Percentiles rank a stretch among this genome's conserved stretches.
phyloP scores from a whole-genome alignment of 2,797 vertebrate genomes.

The Melopsittacus undulatus region DNA sequence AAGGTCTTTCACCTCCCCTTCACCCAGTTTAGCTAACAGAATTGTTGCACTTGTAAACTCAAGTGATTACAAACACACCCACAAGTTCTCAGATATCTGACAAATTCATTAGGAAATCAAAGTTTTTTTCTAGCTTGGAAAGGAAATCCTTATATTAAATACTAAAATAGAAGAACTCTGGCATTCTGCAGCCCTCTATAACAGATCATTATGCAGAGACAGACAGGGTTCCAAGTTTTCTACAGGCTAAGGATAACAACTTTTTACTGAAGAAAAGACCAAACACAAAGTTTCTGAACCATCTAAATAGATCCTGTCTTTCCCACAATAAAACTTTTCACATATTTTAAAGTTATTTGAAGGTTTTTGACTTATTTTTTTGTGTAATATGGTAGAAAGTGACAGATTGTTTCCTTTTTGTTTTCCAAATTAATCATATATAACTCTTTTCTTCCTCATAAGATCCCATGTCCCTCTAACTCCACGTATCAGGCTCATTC shows the following conservation, averaged over 20 bases:
- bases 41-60: conserved; percentile 38
- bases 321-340: conserved; percentile 3
- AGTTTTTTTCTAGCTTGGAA: conserved; percentile 19
- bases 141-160: neutral
- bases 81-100: conserved; percentile 26
- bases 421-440: neutral
- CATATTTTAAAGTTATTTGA: neutral
- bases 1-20: conserved; percentile 13
- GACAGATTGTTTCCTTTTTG: neutral
- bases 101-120: conserved; percentile 1
- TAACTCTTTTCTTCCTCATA: neutral
- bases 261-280: conserved; percentile 16
- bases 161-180: conserved; percentile 35
- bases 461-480: neutral
- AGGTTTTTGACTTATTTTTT: neutral
- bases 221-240: neutral
- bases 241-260: neutral
- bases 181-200: neutral
- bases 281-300: conserved; percentile 8
- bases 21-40: neutral
- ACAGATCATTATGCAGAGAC: conserved; percentile 6
- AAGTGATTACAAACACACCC: neutral
- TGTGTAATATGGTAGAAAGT: neutral
- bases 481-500: neutral
- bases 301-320: neutral